Conservation (phyloP, 2,888 invertebrate species). For the Neoitamus cyanurus region DNA sequence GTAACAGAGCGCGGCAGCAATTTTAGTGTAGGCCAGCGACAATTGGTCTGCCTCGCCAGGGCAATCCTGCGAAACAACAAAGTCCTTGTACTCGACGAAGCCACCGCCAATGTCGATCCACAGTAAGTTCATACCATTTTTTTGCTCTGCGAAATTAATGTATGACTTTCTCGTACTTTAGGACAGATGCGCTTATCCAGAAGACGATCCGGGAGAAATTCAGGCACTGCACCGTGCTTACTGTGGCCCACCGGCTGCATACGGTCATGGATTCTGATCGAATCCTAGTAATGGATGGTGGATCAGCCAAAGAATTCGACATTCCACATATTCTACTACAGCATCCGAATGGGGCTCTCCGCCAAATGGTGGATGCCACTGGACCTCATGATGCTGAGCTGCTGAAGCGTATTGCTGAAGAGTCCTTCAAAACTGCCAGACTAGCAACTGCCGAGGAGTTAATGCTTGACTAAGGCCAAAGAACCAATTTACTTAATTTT, state of each 20-base stretch:
- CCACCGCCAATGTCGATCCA: constrained; percentile 77
- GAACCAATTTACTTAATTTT: background rate
- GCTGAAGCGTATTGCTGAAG: constrained; percentile 67
- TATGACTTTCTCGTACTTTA: constrained; percentile 60
- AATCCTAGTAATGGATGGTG: constrained; percentile 87
- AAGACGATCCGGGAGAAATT: constrained; percentile 84
- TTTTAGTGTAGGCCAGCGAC: constrained; percentile 76
- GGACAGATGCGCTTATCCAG: constrained; percentile 86
- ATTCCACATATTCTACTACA: constrained; percentile 75
- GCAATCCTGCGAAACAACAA: constrained; percentile 73
- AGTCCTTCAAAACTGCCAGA: constrained; percentile 59
- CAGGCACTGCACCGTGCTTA: constrained; percentile 84
- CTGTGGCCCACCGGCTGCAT: constrained; percentile 90
- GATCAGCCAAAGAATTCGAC: constrained; percentile 79
- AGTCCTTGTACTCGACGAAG: constrained; percentile 76
- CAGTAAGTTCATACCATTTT: constrained; percentile 62
- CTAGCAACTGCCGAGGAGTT: background rate
- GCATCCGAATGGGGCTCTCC: constrained; percentile 72
- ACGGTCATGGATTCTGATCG: constrained; percentile 94
- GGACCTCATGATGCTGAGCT: constrained; percentile 69
- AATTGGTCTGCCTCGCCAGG: constrained; percentile 75
- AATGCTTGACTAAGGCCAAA: constrained; percentile 34
- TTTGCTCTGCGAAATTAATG: background rate
- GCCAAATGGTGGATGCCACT: constrained; percentile 78
- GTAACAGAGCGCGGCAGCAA: constrained; percentile 71